Evolutionary conservation across 1,140 invertebrate species (phyloP), one percentile per base, ranked within the genome.

Genomic region (Bombus breviceps): DNA sequence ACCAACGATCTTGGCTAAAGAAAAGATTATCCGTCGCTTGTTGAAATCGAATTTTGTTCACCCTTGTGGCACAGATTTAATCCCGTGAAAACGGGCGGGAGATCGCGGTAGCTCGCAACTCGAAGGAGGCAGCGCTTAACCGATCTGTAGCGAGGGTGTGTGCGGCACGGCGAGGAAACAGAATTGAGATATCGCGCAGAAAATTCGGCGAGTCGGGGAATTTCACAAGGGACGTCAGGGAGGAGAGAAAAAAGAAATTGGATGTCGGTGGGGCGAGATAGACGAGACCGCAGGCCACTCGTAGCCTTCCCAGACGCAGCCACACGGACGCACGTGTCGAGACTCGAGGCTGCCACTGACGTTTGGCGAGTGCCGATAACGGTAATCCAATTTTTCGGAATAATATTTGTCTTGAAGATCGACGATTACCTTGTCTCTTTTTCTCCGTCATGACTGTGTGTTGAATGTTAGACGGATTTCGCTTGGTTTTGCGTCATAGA

Each of bases 351-450:
- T 68, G 73, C 47, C 64, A 75, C 78, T 79, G 88, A 75, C 88
- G 89, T 90, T 90, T 90, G 93, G 87, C 85, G 76, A 86, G 85
- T 86, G 84, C 91, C 93, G 94, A 94, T 94, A 94, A 93, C 91
- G 93, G 91, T 94, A 94, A 95, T 94, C 93, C 93, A 94, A 95
- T 95, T 95, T 95, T 95, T 95, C 90, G 91, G 93, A 94, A 95
- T 95, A 95, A 95, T 95, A 95, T 94, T 95, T 95, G 93, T 93
- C 92, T 93, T 92, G 91, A 93, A 93, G 93, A 94, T 93, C 93
- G 92, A 92, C 91, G 92, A 92, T 86, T 77, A 89, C 74, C 71
- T 47, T 75, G 73, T 76, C 68, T 32, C n/a, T 10, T 41, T 25
- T 22, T 47, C 41, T 32, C 68, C 34, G 66, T 8, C 18, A 5